Conservation (phyloP, 1,140 invertebrate species). For the Zaprionus vittiger region DNA sequence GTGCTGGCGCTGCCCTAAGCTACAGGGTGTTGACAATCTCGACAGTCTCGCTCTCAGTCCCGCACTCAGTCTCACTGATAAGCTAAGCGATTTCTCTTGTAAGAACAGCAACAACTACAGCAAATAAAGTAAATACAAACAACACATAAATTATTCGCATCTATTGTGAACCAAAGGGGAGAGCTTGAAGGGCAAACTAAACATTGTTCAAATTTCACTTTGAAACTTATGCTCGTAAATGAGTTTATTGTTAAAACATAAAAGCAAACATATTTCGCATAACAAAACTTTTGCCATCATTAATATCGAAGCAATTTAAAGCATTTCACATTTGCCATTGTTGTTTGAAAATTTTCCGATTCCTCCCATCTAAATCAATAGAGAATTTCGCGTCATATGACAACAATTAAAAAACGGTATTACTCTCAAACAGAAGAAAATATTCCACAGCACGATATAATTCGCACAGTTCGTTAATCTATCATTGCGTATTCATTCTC, state of each 20-base stretch:
- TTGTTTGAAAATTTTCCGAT: conserved; percentile 14
- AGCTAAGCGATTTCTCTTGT: conserved; percentile 24
- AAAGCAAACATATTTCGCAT: conserved; percentile 3
- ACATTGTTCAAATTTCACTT: background rate
- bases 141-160: conserved; percentile 11
- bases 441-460: conserved; percentile 38
- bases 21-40: conserved; percentile 26
- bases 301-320: too few relatives aligned
- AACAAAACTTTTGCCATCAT: background rate
- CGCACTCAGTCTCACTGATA: conserved; percentile 18
- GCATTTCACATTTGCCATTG: background rate
- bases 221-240: background rate
- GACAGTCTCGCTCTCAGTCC: conserved; percentile 3
- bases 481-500: conserved; percentile 36
- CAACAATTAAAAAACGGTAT: conserved; percentile 47
- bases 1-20: conserved; percentile 1
- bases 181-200: background rate
- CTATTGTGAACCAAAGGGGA: background rate
- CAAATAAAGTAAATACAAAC: conserved; percentile 17
- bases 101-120: conserved; percentile 7
- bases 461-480: conserved; percentile 43
- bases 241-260: background rate
- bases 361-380: conserved; percentile 12
- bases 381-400: conserved; percentile 46
- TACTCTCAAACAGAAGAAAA: conserved; percentile 20